Conservation (phyloP, 2,888 invertebrate genomes). For the Priocnemis perturbator region DNA sequence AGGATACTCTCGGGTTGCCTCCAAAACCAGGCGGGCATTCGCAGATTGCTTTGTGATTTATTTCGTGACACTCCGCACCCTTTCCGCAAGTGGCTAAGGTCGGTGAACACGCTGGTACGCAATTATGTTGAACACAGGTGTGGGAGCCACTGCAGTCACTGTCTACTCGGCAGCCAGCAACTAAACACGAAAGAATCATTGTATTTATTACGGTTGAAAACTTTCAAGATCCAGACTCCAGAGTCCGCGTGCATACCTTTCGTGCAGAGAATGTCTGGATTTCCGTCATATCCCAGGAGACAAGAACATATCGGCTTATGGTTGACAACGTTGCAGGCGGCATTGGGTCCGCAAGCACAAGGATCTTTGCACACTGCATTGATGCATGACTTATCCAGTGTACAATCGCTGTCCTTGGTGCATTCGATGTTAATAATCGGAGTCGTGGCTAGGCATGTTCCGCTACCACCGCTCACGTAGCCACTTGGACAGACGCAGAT, state of each 20-base stretch:
- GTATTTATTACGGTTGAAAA: neutral
- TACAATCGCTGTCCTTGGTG: conserved; percentile 86
- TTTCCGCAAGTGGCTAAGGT: conserved; percentile 85
- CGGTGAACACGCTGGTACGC: conserved; percentile 84
- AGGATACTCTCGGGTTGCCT: conserved; percentile 88
- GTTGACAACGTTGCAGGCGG: conserved; percentile 88
- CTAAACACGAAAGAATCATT: conserved; percentile 46
- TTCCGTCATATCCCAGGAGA: conserved; percentile 88
- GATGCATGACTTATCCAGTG: conserved; percentile 86
- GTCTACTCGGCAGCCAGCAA: conserved; percentile 83
- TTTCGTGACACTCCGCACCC: conserved; percentile 87
- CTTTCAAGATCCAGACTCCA: too few relatives aligned
- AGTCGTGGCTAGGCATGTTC: conserved; percentile 86
- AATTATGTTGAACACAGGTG: conserved; percentile 88
- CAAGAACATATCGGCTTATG: conserved; percentile 94
- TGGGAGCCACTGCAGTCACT: conserved; percentile 89
- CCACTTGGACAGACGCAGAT: conserved; percentile 93
- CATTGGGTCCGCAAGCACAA: conserved; percentile 90
- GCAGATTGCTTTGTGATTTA: conserved; percentile 88
- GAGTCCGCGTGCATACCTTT: conserved; percentile 75
- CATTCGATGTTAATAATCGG: conserved; percentile 82
- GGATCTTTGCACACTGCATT: conserved; percentile 89
- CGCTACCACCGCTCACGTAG: conserved; percentile 89
- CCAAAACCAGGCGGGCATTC: conserved; percentile 88
- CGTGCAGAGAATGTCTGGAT: conserved; percentile 88